A percentile compares a stretch with the other conserved stretches of the same genome.
phyloP scores from a whole-genome alignment of 2,113 vertebrate species.

The Tragulus kanchil region DNA sequence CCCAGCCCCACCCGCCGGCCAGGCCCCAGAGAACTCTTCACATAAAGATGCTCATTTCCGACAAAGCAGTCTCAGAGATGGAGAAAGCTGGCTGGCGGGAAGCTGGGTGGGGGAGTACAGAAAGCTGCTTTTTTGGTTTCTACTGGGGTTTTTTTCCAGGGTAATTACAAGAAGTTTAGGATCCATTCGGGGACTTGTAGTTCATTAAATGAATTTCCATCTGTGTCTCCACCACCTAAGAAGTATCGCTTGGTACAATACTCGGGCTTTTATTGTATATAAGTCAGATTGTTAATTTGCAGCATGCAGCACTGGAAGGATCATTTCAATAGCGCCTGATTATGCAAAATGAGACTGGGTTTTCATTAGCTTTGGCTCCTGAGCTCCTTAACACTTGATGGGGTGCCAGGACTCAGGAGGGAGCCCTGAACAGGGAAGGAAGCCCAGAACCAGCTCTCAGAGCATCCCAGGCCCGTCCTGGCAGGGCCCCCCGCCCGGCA shows the following conservation, averaged over 20 bases:
- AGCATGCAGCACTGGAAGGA: constrained; percentile 67
- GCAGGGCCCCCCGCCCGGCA: background rate
- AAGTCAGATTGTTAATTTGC: constrained; percentile 84
- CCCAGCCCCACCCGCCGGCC: background rate
- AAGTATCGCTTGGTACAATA: constrained; percentile 74
- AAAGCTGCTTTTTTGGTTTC: constrained; percentile 60
- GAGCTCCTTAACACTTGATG: constrained; percentile 42
- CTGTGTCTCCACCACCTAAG: constrained; percentile 78
- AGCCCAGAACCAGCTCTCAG: background rate
- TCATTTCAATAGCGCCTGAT: constrained; percentile 75
- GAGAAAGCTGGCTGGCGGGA: background rate
- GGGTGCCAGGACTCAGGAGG: background rate
- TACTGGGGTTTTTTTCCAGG: constrained; percentile 79
- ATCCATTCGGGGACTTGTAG: constrained; percentile 78
- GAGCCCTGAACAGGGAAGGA: background rate
- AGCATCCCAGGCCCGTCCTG: background rate
- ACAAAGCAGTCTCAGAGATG: background rate
- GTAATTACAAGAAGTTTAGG: constrained; percentile 84
- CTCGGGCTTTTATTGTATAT: constrained; percentile 76
- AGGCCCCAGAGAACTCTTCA: background rate
- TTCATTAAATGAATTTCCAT: constrained; percentile 85
- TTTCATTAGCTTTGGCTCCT: constrained; percentile 77
- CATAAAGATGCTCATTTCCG: background rate
- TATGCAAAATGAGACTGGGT: constrained; percentile 73
- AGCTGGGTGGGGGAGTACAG: background rate